A percentile compares a stretch with the other conserved stretches of the same genome.
These are phyloP conservation scores for Troilus luridus DNA, from an alignment of 2,888 invertebrate species.

Conservation along the genomic window DNA sequence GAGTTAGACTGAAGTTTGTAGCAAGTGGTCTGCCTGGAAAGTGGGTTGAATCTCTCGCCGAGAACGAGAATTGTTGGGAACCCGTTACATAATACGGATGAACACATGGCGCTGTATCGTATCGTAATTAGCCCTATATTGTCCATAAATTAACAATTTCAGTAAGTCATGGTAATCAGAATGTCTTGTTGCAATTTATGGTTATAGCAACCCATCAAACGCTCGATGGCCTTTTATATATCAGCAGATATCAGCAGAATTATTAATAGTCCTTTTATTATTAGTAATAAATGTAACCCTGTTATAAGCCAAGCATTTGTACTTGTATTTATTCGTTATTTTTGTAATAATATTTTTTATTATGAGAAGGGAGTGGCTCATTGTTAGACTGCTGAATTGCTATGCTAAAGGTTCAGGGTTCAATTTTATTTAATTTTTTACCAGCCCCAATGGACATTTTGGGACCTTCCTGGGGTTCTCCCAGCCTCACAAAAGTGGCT, in stretches of 20 bases:
- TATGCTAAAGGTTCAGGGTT: no score
- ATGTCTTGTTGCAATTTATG: background rate
- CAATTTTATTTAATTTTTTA: no score
- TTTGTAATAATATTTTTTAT: no score
- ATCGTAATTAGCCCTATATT: background rate
- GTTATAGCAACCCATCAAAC: background rate
- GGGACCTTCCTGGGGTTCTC: no score
- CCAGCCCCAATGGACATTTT: no score
- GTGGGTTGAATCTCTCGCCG: background rate
- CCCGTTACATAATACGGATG: slow-evolving; percentile 16
- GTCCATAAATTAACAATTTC: slow-evolving; percentile 1
- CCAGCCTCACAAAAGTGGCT: no score
- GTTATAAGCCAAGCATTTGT: no score
- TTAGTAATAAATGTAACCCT: no score
- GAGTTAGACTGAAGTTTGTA: background rate
- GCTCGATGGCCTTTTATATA: background rate
- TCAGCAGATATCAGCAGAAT: background rate
- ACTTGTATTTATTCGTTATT: no score
- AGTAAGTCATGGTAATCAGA: background rate
- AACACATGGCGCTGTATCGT: background rate
- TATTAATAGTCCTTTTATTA: background rate
- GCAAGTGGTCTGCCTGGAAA: background rate
- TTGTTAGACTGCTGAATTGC: no score
- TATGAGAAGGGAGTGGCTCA: no score
- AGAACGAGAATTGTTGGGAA: background rate